A percentile compares a stretch with the other conserved stretches of the same genome.
Evolutionary conservation across 2,888 invertebrate genomes (phyloP).

Genomic region (Cryptocheilus praepositus): DNA sequence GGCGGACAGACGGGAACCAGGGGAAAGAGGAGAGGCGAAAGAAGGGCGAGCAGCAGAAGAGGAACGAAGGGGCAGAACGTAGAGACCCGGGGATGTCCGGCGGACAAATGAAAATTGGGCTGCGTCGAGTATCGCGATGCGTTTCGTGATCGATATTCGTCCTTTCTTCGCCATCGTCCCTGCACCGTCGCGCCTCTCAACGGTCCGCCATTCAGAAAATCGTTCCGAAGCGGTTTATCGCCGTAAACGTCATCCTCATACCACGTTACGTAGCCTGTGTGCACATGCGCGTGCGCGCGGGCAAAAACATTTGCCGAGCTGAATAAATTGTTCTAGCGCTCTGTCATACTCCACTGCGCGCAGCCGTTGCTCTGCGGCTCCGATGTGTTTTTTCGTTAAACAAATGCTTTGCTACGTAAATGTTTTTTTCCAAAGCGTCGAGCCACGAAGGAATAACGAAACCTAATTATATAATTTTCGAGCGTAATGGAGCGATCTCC

Average conservation of each 20-base stretch:
- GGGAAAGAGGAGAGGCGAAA: background rate
- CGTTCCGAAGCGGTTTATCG: constrained; percentile 43
- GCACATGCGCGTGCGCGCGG: constrained; percentile 19
- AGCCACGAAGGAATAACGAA: too few relatives aligned
- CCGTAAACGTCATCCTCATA: constrained; percentile 14
- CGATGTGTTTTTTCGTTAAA: too few relatives aligned
- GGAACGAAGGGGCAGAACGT: constrained; percentile 22
- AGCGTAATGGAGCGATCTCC: too few relatives aligned
- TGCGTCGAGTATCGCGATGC: constrained; percentile 23
- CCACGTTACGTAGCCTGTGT: too few relatives aligned
- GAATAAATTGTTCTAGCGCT: constrained; percentile 2
- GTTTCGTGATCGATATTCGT: constrained; percentile 31
- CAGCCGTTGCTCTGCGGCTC: too few relatives aligned
- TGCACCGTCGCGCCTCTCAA: too few relatives aligned
- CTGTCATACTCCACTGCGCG: too few relatives aligned
- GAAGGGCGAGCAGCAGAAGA: background rate
- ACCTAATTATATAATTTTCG: too few relatives aligned
- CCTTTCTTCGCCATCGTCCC: constrained; percentile 8
- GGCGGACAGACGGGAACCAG: background rate
- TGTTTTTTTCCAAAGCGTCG: too few relatives aligned
- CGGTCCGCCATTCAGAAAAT: constrained; percentile 17
- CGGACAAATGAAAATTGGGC: constrained; percentile 47
- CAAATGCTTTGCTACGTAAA: too few relatives aligned
- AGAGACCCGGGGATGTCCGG: constrained; percentile 20
- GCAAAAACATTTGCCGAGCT: constrained; percentile 36